These are phyloP conservation scores for Dicaeum eximium DNA, from an alignment of 2,113 vertebrate genomes.

Conservation along the genomic window DNA sequence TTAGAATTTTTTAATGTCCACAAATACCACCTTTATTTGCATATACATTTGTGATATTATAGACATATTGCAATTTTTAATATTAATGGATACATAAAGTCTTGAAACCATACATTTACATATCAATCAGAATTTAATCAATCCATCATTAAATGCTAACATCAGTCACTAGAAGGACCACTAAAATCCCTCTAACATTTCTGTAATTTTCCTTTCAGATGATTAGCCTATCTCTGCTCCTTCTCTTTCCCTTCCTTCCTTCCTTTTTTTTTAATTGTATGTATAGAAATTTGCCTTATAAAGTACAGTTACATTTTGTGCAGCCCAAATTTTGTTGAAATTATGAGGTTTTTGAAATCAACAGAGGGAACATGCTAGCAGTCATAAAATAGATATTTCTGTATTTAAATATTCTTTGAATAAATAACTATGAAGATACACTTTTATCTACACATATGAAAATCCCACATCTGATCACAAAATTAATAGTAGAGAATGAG, in stretches of 20 bases:
- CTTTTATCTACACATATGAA: not conserved
- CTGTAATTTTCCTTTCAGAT: not conserved
- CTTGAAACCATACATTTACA: not conserved
- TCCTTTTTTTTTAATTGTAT: not conserved
- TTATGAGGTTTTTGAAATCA: not conserved
- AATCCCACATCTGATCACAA: not conserved
- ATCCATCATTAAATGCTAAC: not conserved
- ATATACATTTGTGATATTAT: not conserved
- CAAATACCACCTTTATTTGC: not conserved
- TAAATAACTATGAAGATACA: not conserved
- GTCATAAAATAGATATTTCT: not conserved
- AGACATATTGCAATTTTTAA: not conserved
- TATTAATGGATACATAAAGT: not conserved
- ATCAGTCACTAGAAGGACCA: not conserved
- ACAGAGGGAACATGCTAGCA: fast-evolving
- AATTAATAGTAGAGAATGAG: not conserved
- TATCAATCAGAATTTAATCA: not conserved
- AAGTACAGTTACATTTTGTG: not conserved
- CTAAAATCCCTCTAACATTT: not conserved
- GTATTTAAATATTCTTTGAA: not conserved
- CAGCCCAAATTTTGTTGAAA: not conserved
- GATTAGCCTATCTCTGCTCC: not conserved
- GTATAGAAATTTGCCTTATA: not conserved
- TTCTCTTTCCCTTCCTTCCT: not conserved
- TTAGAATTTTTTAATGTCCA: not conserved